Conservation (phyloP, 2,113 vertebrate species). For the Peromyscus leucopus region DNA sequence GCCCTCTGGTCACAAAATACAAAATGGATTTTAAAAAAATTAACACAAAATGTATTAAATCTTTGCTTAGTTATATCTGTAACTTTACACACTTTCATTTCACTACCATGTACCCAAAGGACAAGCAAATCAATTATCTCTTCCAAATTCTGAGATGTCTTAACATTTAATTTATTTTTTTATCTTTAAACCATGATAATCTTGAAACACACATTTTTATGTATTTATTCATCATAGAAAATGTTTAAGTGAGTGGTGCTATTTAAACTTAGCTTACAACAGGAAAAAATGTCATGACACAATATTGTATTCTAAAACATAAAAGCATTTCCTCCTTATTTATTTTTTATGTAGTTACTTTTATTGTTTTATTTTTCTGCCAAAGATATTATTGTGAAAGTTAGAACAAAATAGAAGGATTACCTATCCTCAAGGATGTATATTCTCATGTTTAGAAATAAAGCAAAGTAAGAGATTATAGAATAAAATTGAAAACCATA, state of each 20-base stretch:
- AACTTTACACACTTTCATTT: not conserved
- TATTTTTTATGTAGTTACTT: not conserved
- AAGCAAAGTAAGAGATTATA: not conserved
- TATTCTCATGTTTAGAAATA: not conserved
- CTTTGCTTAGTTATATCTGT: not conserved
- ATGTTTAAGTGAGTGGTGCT: not conserved
- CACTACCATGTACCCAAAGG: not conserved
- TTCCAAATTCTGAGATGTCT: conserved; percentile 16
- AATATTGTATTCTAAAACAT: not conserved
- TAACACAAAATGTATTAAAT: not conserved
- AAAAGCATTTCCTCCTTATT: not conserved
- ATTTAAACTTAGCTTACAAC: too few relatives aligned
- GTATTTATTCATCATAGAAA: not conserved
- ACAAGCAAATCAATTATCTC: not conserved
- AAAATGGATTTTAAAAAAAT: not conserved
- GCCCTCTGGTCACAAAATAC: not conserved
- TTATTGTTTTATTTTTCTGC: not conserved
- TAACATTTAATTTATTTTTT: not conserved
- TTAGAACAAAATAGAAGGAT: not conserved
- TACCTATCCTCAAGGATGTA: not conserved
- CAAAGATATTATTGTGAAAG: not conserved
- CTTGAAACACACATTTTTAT: not conserved
- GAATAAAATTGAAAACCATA: not conserved
- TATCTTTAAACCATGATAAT: not conserved
- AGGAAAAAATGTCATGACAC: not conserved